Base-by-base conservation (phyloP, 2,797 vertebrate genomes). In the Psittacula echo region DNA sequence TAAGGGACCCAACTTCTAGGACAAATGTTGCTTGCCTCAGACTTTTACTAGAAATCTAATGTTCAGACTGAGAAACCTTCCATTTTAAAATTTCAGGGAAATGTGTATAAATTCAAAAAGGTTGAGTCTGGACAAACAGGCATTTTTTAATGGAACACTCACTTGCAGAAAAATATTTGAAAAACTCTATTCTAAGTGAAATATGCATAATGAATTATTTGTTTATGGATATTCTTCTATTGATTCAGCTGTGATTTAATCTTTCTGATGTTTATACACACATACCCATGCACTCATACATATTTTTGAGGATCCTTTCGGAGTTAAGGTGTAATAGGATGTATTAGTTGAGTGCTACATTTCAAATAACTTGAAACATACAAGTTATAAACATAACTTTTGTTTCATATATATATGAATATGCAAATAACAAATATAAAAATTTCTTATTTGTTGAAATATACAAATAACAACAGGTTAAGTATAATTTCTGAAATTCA, bases 231-330 rank as follows among this genome's bases (percentile, higher is more conserved):
- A 62, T 70, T 62, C 2, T 51, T 61, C 41, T 70, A 8, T 62
- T 73, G 77, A 62, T 70, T 85, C 26, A 86, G 11, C 7, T n/a
- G 11, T 47, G 44, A 54, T 48, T 68, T 47, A 70, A 32, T 77
- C 19, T 81, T 80, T 94, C 26, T 66, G 18, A 13, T 84, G 10
- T 67, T 81, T 61, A 72, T 23, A 32, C 2, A 51, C 11, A 51
- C 11, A 14, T 3, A 14, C 3, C 0, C 7, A 30, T 16, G 10
- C 4, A 62, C 6, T 11, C 21, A n/a, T 8, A 3, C 9, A n/a
- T 51, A 30, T 74, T 62, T 47, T 48, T 74, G 11, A 74, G 48
- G 7, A 39, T 44, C 84, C 8, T 76, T 42, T 71, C 50, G 56
- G 13, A 79, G 3, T 18, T 53, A 53, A 85, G 10, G 4, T 32